These are phyloP conservation scores for Bradypus variegatus DNA, from an alignment of 2,797 vertebrate species.

Conservation along the genomic window DNA sequence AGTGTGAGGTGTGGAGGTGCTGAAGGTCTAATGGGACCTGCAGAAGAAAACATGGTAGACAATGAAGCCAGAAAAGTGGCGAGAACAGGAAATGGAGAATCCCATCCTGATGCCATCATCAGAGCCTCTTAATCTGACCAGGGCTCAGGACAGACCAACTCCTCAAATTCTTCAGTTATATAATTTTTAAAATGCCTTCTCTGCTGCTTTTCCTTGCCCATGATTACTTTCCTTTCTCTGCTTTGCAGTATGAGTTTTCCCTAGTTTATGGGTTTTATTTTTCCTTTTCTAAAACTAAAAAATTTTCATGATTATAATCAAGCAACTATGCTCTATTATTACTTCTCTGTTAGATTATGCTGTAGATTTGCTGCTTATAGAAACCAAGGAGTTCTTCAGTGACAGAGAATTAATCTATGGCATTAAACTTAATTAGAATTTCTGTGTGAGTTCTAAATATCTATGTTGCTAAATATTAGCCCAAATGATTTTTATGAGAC, in stretches of 20 bases:
- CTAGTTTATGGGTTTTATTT: background rate
- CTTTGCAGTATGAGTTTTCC: background rate
- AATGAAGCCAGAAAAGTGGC: background rate
- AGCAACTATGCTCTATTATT: constrained; percentile 54
- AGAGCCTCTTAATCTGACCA: background rate
- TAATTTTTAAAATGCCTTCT: background rate
- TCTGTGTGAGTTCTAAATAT: too few species aligned
- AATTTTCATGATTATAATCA: constrained; percentile 36
- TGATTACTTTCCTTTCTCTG: background rate
- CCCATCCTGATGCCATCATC: background rate
- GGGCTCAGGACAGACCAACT: background rate
- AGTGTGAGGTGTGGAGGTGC: background rate
- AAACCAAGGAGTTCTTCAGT: background rate
- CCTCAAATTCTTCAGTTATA: background rate
- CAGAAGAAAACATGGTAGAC: background rate
- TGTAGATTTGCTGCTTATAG: background rate
- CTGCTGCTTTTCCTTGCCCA: background rate
- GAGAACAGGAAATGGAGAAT: background rate
- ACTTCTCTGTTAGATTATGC: constrained; percentile 29
- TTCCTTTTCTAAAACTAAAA: background rate
- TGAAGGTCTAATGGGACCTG: background rate
- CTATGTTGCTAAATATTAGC: too few species aligned
- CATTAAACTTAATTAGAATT: too few species aligned
- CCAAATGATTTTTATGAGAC: too few species aligned
- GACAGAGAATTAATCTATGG: background rate